These are phyloP conservation scores for Leptinotarsa juncta DNA, from an alignment of 2,888 invertebrate species.

Conservation along the genomic window DNA sequence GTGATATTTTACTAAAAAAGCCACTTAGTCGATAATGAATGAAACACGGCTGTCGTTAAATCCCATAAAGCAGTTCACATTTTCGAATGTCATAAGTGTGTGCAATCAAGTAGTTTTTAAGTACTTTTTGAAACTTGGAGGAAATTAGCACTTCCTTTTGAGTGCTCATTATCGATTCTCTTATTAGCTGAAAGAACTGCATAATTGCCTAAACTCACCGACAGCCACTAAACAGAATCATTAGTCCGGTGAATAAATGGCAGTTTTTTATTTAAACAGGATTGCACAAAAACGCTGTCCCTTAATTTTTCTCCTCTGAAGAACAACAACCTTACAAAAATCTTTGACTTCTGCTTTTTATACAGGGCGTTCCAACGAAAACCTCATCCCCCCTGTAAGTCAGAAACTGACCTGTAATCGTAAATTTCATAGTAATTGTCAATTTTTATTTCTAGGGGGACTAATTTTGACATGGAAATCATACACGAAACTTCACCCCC, in stretches of 20 bases:
- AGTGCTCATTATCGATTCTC: slow-evolving; percentile 21
- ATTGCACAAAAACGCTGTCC: too few relatives aligned
- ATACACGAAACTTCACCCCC: too few relatives aligned
- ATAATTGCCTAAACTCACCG: slow-evolving; percentile 14
- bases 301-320: too few relatives aligned
- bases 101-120: slow-evolving; percentile 15
- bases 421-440: too few relatives aligned
- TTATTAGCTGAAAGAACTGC: slow-evolving; percentile 22
- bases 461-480: too few relatives aligned
- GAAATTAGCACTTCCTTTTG: slow-evolving; percentile 21
- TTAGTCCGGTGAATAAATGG: slow-evolving; percentile 2
- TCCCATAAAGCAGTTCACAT: not conserved
- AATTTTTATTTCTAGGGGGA: too few relatives aligned
- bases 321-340: too few relatives aligned
- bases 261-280: not conserved
- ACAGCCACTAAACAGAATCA: slow-evolving; percentile 21
- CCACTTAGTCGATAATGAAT: not conserved
- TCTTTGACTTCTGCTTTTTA: too few relatives aligned
- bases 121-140: not conserved
- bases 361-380: too few relatives aligned
- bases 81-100: not conserved
- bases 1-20: not conserved
- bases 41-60: not conserved
- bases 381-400: too few relatives aligned
- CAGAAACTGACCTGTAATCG: too few relatives aligned